Conservation (phyloP, 2,888 invertebrate genomes). For the Megalurothrips usitatus region DNA sequence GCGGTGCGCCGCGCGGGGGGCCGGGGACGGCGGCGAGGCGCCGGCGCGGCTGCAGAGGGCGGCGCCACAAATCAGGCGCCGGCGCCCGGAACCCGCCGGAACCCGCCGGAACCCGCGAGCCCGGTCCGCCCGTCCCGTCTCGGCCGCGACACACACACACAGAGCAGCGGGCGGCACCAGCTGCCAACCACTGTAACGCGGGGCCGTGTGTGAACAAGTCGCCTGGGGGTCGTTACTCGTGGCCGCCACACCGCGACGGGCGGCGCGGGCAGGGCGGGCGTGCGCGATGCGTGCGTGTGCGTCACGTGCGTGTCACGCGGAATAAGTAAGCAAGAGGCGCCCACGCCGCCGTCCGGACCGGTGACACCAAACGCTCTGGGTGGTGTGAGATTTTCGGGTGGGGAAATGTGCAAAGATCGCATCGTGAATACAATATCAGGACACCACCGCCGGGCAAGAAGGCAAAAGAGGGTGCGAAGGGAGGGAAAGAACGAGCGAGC, state of each 20-base stretch:
- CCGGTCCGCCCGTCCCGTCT: too few species aligned
- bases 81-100: too few species aligned
- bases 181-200: too few species aligned
- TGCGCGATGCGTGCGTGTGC: not conserved
- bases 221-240: not conserved
- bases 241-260: too few species aligned
- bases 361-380: not conserved
- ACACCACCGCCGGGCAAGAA: not conserved
- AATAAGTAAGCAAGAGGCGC: not conserved
- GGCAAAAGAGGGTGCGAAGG: not conserved
- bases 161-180: too few species aligned
- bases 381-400: constrained; percentile 13
- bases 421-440: constrained; percentile 17
- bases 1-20: too few species aligned
- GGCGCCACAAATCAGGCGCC: too few species aligned
- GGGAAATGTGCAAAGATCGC: constrained; percentile 25
- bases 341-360: not conserved
- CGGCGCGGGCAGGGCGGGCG: not conserved
- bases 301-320: not conserved
- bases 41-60: too few species aligned
- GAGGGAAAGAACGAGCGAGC: not conserved
- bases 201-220: too few species aligned
- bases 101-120: too few species aligned
- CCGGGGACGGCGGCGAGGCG: too few species aligned
- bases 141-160: too few species aligned